Percentiles rank a stretch among this genome's conserved stretches.
Conservation (phyloP, 2,113 vertebrate species). For the Speoplatyrhinus poulsoni region DNA sequence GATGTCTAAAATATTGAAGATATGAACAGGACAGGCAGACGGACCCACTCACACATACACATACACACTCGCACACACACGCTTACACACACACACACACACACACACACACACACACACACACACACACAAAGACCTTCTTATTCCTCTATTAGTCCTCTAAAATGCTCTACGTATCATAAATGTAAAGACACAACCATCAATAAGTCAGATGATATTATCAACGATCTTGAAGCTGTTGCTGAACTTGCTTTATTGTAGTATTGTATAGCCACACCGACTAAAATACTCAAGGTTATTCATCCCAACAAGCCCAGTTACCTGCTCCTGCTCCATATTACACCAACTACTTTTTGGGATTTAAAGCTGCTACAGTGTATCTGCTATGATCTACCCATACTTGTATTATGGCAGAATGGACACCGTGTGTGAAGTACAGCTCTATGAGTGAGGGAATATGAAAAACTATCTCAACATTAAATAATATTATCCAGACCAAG, state of each 20-base stretch:
- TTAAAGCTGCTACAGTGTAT: no score
- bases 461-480: not conserved
- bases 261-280: no score
- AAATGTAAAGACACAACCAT: conserved; percentile 1
- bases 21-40: conserved; percentile 1
- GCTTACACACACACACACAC: conserved; percentile 7
- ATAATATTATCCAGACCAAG: not conserved
- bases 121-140: not conserved
- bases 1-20: conserved; percentile 51
- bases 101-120: not conserved
- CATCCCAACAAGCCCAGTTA: no score
- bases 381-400: no score
- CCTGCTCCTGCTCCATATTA: no score
- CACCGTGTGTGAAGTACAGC: no score
- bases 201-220: conserved; percentile 42
- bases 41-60: conserved; percentile 12
- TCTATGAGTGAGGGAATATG: no score
- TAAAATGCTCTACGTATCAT: no score
- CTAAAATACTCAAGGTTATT: no score
- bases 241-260: not conserved
- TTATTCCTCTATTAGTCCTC: no score
- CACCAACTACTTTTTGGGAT: no score
- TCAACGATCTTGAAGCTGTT: conserved; percentile 36
- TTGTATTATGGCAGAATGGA: no score
- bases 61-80: conserved; percentile 6